phyloP scores from a whole-genome alignment of 2,797 vertebrate genomes.

The Tenualosa ilisha region DNA sequence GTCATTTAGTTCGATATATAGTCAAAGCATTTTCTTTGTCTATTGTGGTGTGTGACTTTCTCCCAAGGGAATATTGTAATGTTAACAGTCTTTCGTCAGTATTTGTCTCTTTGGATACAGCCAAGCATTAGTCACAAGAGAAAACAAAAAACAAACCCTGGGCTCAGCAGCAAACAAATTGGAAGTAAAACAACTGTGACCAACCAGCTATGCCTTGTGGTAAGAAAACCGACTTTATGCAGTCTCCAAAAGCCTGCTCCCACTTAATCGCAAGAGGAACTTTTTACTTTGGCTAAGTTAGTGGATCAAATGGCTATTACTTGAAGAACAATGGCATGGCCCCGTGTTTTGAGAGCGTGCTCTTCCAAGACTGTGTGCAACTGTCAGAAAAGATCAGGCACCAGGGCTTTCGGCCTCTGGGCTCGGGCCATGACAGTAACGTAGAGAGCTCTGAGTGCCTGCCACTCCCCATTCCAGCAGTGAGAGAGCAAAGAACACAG shows the following conservation, averaged over 20 bases:
- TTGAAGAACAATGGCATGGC: conserved; percentile 22
- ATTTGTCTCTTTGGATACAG: neutral
- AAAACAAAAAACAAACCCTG: neutral
- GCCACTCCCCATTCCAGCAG: neutral
- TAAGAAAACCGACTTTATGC: neutral
- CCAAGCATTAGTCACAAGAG: neutral
- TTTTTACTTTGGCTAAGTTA: conserved; percentile 14
- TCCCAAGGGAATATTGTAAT: neutral
- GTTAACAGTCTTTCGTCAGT: neutral
- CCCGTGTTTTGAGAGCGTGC: neutral
- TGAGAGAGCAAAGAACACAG: neutral
- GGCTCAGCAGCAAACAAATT: neutral
- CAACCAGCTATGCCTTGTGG: neutral
- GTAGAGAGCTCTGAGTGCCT: neutral
- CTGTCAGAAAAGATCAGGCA: conserved; percentile 29
- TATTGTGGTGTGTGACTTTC: neutral
- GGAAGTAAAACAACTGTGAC: neutral
- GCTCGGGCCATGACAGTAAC: neutral
- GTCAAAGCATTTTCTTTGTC: neutral
- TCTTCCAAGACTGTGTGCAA: conserved; percentile 2
- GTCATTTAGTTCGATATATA: neutral
- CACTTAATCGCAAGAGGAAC: conserved; percentile 28
- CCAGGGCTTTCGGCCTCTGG: neutral
- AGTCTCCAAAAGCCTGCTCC: neutral
- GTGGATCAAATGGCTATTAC: neutral